phyloP scores from a whole-genome alignment of 2,113 vertebrate species.

The Acrocephalus arundinaceus region DNA sequence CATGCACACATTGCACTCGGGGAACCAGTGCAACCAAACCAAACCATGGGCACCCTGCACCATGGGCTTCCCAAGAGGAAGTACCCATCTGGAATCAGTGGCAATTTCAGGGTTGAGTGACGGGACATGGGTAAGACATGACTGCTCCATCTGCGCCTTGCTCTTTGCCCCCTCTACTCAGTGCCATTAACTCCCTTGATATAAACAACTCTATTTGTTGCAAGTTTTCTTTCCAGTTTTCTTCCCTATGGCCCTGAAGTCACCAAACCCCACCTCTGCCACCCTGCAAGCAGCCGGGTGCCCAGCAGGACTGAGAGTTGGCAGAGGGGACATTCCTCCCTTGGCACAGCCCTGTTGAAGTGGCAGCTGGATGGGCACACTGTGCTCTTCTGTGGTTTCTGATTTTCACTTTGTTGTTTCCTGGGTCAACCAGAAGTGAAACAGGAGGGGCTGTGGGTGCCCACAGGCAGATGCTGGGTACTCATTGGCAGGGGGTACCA shows the following conservation, averaged over 20 bases:
- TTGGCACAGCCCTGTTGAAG: accelerated
- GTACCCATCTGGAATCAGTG: neutral
- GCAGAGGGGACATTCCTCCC: neutral
- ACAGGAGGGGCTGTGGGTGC: neutral
- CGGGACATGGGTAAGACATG: accelerated
- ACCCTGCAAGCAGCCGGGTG: accelerated
- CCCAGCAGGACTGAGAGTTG: neutral
- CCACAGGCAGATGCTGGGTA: neutral
- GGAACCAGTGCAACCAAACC: too few species aligned
- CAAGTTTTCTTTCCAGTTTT: neutral
- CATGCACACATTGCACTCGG: neutral
- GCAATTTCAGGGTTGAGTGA: accelerated
- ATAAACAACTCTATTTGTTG: neutral
- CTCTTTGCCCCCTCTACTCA: neutral
- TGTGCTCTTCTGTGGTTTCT: neutral
- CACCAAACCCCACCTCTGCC: neutral
- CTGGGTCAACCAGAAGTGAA: neutral
- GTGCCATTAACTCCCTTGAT: too few species aligned
- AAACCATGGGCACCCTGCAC: neutral
- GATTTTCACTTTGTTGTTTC: neutral
- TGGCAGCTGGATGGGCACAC: accelerated
- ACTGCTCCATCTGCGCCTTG: neutral
- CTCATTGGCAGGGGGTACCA: neutral
- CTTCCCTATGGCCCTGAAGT: neutral
- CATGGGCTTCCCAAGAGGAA: accelerated